Evolutionary conservation across 1,140 invertebrate genomes (phyloP).

Genomic region (Pogonomyrmex barbatus): DNA sequence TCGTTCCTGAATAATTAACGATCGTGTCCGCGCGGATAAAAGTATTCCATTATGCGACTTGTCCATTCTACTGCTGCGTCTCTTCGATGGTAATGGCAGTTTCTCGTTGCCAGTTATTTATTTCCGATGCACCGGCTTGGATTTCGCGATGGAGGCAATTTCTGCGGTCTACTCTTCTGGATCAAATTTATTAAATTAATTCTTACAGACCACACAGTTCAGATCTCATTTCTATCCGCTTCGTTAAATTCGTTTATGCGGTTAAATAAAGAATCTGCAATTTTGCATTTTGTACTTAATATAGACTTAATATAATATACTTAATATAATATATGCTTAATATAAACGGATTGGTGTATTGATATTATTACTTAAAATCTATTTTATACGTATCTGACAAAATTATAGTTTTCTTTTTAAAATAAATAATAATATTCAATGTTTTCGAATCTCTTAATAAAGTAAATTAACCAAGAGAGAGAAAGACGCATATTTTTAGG

Average conservation of each 20-base stretch:
- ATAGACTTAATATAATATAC: slow-evolving; percentile 20
- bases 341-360: background rate
- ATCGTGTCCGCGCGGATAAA: slow-evolving; percentile 76
- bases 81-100: slow-evolving; percentile 77
- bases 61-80: slow-evolving; percentile 68
- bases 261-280: background rate
- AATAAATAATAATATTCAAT: background rate
- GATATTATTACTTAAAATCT: background rate
- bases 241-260: background rate
- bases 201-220: background rate
- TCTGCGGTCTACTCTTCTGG: background rate
- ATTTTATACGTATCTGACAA: background rate
- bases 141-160: slow-evolving; percentile 11
- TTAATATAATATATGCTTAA: background rate
- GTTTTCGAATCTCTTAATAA: background rate
- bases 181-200: slow-evolving; percentile 29
- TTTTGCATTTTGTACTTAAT: background rate
- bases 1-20: slow-evolving; percentile 81
- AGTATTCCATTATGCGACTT: slow-evolving; percentile 81
- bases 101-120: slow-evolving; percentile 75
- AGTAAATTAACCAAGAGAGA: background rate
- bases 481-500: background rate
- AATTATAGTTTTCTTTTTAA: background rate
- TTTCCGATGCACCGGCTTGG: slow-evolving; percentile 64
- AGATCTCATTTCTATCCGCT: background rate